phyloP scores from a whole-genome alignment of 2,113 vertebrate species.

The Mesitornis unicolor region DNA sequence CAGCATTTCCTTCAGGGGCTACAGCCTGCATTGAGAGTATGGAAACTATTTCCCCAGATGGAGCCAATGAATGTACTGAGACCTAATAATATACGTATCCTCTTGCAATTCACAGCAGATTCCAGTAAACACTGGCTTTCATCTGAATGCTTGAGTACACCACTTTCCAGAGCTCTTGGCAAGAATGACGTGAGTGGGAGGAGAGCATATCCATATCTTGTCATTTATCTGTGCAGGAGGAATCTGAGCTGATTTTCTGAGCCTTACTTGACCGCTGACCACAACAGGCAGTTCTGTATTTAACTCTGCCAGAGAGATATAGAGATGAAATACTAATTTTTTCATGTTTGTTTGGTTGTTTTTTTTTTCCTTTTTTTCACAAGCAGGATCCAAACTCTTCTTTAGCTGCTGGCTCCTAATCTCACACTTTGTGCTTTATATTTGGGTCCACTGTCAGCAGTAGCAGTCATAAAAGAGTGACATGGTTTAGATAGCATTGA shows the following conservation, averaged over 20 bases:
- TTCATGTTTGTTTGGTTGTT: not conserved
- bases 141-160: not conserved
- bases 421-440: not conserved
- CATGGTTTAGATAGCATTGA: not conserved
- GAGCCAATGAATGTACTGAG: constrained; percentile 46
- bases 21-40: not conserved
- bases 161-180: constrained; percentile 36
- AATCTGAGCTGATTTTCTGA: not conserved
- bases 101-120: constrained; percentile 22
- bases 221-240: not conserved
- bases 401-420: not conserved
- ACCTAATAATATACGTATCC: constrained; percentile 22
- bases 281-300: not conserved
- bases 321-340: not conserved
- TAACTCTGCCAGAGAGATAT: not conserved
- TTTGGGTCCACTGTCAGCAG: not conserved
- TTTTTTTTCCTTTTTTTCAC: not conserved
- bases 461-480: not conserved
- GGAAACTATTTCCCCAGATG: constrained; percentile 55
- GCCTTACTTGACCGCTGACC: not conserved
- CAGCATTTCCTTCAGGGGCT: not conserved
- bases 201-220: constrained; percentile 1
- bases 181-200: not conserved
- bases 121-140: constrained; percentile 35
- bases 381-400: not conserved